Base-by-base conservation (phyloP, 2,797 vertebrate species). In the Poeciliopsis turneri region DNA sequence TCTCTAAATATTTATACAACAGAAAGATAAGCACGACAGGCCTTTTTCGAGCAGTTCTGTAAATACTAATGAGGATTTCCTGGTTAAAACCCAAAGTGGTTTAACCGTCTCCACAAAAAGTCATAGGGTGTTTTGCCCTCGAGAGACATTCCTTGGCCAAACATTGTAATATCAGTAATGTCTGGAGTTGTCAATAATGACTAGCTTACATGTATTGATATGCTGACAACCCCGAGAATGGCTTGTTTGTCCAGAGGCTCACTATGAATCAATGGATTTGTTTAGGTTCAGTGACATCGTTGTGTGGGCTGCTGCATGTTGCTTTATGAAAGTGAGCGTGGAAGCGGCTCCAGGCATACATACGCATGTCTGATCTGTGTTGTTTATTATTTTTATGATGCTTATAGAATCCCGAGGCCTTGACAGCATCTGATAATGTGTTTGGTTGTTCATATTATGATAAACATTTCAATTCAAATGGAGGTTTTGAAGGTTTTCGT, bases 161-260 rank as follows among this genome's bases (percentile, higher is more conserved):
- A 88, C 86, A 88, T 81, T 81, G 61, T 55, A 25, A 47, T 78
- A 92, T 90, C 85, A 82, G 83, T 86, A 79, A 84, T 79, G 86
- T 80, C 83, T 80, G 51, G 47, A 43, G 18, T 59, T 75, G 78
- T 83, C 91, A 89, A 89, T 87, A 87, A 87, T 46, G 76, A 84
- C 82, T 85, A 87, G 86, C 84, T 90, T 85, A 87, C 83, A 64
- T 84, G 46, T 90, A 94, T 92, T 82, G 90, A 93, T 92, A 90
- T 93, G 86, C 91, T 93, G 90, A 91, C 92, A 93, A 84, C 72
- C 46, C 69, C 81, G 88, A 89, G 86, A 92, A 92, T 81, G 88
- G 47, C 85, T 79, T 92, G 92, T 94, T 94, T 94, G 91, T 90
- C 84, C 80, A 88, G 85, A 88, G 90, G 90, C 93, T 94, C 93